Conservation (phyloP, 2,888 invertebrate genomes). For the Diarsia rubi region DNA sequence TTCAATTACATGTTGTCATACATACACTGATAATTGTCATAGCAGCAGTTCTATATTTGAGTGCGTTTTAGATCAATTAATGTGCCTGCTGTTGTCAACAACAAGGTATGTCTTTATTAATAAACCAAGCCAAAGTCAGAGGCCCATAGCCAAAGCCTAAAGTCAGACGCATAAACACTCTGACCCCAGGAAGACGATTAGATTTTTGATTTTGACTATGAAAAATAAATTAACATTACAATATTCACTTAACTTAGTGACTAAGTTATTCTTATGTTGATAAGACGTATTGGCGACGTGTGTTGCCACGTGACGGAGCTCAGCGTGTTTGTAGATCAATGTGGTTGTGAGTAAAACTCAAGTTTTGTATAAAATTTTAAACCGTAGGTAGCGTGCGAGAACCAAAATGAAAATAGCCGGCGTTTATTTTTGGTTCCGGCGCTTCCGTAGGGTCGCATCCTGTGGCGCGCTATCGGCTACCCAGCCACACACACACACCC, state of each 20-base stretch:
- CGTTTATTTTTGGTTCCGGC: constrained; percentile 10
- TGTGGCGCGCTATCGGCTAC: constrained; percentile 1
- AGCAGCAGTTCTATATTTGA: not conserved
- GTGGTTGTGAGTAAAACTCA: not conserved
- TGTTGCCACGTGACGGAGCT: not conserved
- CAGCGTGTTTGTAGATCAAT: not conserved
- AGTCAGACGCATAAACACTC: too few species aligned
- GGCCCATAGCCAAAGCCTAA: too few species aligned
- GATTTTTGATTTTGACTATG: too few species aligned
- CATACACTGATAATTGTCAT: not conserved
- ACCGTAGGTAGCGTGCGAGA: not conserved
- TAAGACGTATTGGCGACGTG: too few species aligned
- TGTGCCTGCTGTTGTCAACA: not conserved
- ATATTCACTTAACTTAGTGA: not conserved
- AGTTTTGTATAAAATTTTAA: constrained; percentile 15
- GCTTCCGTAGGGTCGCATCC: constrained; percentile 15
- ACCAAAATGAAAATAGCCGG: constrained; percentile 3
- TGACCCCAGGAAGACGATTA: too few species aligned
- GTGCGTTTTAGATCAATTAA: not conserved
- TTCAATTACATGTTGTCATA: not conserved
- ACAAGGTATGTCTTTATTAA: not conserved
- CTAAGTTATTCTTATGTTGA: not conserved
- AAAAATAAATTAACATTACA: too few species aligned
- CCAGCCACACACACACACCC: not conserved
- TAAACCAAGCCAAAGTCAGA: not conserved